These are phyloP conservation scores for Python bivittatus DNA, from an alignment of 2,113 vertebrate species.

Conservation along the genomic window DNA sequence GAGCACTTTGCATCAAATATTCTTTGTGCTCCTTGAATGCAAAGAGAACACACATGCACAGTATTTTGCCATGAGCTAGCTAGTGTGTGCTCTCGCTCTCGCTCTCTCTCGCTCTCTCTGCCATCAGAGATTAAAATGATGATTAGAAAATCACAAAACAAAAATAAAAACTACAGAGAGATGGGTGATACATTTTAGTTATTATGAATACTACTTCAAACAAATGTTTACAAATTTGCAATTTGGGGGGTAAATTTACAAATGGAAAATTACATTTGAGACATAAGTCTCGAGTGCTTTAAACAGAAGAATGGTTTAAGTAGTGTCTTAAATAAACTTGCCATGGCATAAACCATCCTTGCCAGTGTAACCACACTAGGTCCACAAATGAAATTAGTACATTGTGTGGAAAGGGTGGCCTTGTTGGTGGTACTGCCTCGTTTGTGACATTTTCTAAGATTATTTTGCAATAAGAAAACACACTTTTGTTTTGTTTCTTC, in stretches of 20 bases:
- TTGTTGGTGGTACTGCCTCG: background rate
- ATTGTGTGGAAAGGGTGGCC: background rate
- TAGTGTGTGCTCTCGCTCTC: background rate
- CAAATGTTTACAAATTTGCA: background rate
- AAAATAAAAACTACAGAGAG: background rate
- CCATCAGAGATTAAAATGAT: slow-evolving; percentile 26
- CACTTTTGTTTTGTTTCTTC: background rate
- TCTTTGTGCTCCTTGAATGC: slow-evolving; percentile 35
- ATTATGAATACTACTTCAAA: background rate
- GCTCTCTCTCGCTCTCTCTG: slow-evolving; percentile 8
- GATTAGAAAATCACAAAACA: background rate
- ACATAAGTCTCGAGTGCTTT: background rate
- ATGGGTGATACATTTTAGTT: slow-evolving; percentile 1
- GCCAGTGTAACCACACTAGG: background rate
- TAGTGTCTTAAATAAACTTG: background rate
- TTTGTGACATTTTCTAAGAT: background rate
- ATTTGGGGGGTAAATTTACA: background rate
- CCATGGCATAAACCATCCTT: background rate
- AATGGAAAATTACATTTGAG: background rate
- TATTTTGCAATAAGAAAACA: background rate
- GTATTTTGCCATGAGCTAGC: background rate
- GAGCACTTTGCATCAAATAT: background rate
- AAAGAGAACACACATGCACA: accelerated
- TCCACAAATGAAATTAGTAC: background rate
- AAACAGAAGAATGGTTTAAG: background rate